phyloP scores from a whole-genome alignment of 2,113 vertebrate genomes.

The Sterna hirundo region DNA sequence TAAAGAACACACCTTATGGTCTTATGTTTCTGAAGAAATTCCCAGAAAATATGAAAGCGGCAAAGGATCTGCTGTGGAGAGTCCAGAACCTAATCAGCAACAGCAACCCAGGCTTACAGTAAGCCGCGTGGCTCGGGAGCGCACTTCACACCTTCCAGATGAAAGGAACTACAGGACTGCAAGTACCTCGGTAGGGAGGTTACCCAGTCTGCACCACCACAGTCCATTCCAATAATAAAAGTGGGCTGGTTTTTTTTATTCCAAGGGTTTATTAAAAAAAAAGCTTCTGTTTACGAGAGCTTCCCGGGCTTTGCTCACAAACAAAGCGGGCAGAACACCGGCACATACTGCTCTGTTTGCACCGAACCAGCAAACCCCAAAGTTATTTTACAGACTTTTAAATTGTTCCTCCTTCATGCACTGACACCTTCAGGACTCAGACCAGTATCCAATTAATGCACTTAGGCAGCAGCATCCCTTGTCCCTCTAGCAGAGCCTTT shows the following conservation, averaged over 20 bases:
- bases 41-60: neutral
- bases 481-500: neutral
- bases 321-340: fast-evolving
- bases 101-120: neutral
- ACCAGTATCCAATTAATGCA: fast-evolving
- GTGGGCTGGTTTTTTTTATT: neutral
- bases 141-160: neutral
- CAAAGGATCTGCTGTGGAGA: neutral
- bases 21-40: neutral
- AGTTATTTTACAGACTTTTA: neutral
- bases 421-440: neutral
- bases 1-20: neutral
- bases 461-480: neutral
- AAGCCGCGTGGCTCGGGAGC: neutral
- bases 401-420: neutral
- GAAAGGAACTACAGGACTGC: too few species aligned
- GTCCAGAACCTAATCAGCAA: neutral
- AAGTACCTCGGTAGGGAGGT: neutral
- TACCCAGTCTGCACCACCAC: neutral
- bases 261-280: neutral
- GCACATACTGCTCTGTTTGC: neutral
- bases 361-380: neutral
- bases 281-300: neutral
- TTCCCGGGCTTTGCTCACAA: neutral
- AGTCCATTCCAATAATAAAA: neutral